Evolutionary conservation across 1,140 invertebrate genomes (phyloP).

Genomic region (Ips nitidus): DNA sequence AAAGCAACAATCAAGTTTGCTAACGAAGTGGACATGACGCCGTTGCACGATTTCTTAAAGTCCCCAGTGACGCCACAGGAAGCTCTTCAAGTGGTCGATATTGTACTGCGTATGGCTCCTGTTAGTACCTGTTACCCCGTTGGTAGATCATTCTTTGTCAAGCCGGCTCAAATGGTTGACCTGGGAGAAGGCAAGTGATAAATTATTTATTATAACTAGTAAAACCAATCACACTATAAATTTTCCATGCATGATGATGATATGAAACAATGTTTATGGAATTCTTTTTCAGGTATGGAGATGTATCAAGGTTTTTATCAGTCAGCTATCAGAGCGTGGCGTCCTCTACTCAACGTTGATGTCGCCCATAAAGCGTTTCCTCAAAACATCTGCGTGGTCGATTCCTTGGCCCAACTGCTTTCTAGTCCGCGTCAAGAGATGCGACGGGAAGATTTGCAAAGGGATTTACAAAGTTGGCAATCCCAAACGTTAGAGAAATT

Average conservation of each 20-base stretch:
- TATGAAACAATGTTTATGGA: no score
- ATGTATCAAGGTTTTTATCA: constrained; percentile 74
- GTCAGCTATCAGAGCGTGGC: constrained; percentile 71
- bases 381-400: constrained; percentile 46
- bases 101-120: constrained; percentile 71
- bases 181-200: constrained; percentile 36
- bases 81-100: constrained; percentile 76
- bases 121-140: constrained; percentile 51
- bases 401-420: constrained; percentile 48
- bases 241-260: not conserved
- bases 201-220: not conserved
- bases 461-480: constrained; percentile 4
- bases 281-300: constrained; percentile 56
- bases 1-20: constrained; percentile 62
- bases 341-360: constrained; percentile 74
- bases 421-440: constrained; percentile 2
- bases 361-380: constrained; percentile 64
- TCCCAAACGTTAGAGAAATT: constrained; percentile 29
- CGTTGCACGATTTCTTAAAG: constrained; percentile 32
- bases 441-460: constrained; percentile 1
- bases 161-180: constrained; percentile 40
- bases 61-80: constrained; percentile 59
- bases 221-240: not conserved
- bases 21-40: constrained; percentile 43
- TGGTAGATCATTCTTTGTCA: constrained; percentile 53